Evolutionary conservation across 2,797 vertebrate genomes (phyloP), one percentile per base, ranked within the genome.

Genomic region (Meriones psammophilus): DNA sequence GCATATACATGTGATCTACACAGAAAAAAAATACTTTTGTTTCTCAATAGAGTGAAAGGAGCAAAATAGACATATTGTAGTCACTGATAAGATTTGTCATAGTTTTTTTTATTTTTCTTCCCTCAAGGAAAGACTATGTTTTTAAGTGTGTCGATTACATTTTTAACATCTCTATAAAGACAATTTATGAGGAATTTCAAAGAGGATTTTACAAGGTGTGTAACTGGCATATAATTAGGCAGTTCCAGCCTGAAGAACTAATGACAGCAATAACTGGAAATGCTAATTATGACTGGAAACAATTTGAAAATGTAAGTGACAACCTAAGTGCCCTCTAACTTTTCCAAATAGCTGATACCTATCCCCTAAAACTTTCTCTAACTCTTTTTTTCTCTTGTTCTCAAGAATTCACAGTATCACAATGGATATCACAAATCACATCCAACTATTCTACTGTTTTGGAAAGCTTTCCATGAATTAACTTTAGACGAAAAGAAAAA

Each of bases 401-500:
- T 80, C 83, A 96, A 98, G 98, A 96, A 97, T 95, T 96, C 98
- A 50, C 0, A 1, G 0, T 98, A 98, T 86, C 0, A 1, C 0
- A 3, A 50, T 2, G 97, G 56, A 62, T 98, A 98, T 76, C 3
- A 60, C 68, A 71, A 68, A 80, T 84, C 93, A 33, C 98, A 98
- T 30, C 97, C 95, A 66, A 98, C 98, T 78, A 98, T 98, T 89
- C 58, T 13, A 22, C 97, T 97, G 94, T 98, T 98, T 95, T 98
- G 98, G 98, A 78, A 98, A 42, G 98, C 98, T 93, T 98, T 98
- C 88, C 98, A 98, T 86, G 89, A 94, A 69, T 92, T 98, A 71
- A 42, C 96, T 83, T 85, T 97, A 73, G 95, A 96, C 39, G 80
- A 98, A 56, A 98, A 98, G 98, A 98, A 89, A 96, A 96, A 81